These are phyloP conservation scores for Phymatocera aterrima DNA, from an alignment of 2,888 invertebrate genomes.

Conservation along the genomic window DNA sequence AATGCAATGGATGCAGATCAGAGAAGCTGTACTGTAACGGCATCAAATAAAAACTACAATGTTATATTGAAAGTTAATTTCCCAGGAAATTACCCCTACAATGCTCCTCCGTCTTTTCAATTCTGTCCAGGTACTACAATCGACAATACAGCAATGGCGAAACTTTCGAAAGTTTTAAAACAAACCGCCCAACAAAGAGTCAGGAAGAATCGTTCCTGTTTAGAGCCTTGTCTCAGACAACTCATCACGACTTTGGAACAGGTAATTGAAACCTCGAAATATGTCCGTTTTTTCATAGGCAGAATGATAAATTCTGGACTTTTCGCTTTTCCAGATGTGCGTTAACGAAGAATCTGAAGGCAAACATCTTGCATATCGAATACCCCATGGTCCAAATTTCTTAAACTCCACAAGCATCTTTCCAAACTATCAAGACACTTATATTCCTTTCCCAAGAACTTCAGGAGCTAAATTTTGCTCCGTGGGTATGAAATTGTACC, in stretches of 20 bases:
- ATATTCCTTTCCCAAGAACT: slow-evolving; percentile 95
- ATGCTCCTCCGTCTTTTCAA: slow-evolving; percentile 81
- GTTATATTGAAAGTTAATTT: slow-evolving; percentile 82
- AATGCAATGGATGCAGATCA: slow-evolving; percentile 78
- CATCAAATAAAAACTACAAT: slow-evolving; percentile 76
- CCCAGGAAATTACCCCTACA: slow-evolving; percentile 85
- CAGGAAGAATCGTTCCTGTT: slow-evolving; percentile 89
- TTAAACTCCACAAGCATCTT: slow-evolving; percentile 68
- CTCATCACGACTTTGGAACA: slow-evolving; percentile 81
- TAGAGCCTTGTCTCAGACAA: slow-evolving; percentile 90
- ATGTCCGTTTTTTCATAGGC: no score
- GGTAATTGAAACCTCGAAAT: slow-evolving; percentile 63
- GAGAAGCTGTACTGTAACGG: slow-evolving; percentile 79
- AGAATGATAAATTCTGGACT: neutral
- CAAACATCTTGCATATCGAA: slow-evolving; percentile 66
- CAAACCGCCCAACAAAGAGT: slow-evolving; percentile 89
- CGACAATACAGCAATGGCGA: slow-evolving; percentile 83
- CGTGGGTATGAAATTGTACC: slow-evolving; percentile 79
- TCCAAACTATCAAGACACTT: slow-evolving; percentile 80
- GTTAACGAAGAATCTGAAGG: slow-evolving; percentile 70
- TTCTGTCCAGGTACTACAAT: slow-evolving; percentile 82
- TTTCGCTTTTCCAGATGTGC: slow-evolving; percentile 61
- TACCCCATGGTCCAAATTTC: slow-evolving; percentile 68
- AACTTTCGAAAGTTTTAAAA: slow-evolving; percentile 87
- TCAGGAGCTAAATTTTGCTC: slow-evolving; percentile 96